Base-by-base conservation (phyloP, 2,888 invertebrate genomes). In the Cryptophagus acutangulus region DNA sequence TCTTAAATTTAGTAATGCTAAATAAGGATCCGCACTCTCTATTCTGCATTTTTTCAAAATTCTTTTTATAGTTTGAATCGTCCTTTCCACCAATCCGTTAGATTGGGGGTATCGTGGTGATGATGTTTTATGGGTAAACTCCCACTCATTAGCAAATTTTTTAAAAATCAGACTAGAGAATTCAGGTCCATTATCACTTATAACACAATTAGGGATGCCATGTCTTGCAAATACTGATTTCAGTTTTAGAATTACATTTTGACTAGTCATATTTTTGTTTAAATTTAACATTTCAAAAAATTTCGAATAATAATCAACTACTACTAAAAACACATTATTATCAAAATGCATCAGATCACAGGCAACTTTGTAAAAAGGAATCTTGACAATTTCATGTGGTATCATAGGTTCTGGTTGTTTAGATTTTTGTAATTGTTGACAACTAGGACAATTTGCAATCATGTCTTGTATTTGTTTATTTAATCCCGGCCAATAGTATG, bases 41-140 rank as follows among this genome's bases (percentile, higher is more conserved):
- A 46, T 12, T 12, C n/a, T 9, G 18, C 45, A 33, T 41, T 51
- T 52, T 18, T 20, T 42, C 10, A 48, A 30, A 29, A 51, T 35
- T 33, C 38, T 47, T 46, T 55, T 54, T 29, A 42, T 50, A 33
- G 38, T 49, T 36, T 45, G 53, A 33, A 46, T 51, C 17, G 47
- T 38, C 36, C 55, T 43, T 35, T 45, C 38, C 1, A 38, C 41
- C 24, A 25, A 20, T 15, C 38, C 45, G 29, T 45, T 45, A 6
- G 45, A 41, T 36, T 45, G 41, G 15, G 45, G 37, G 20, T 45
- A 38, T 12, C 28, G n/a, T 5, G 38, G 41, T 20, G 41, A 30
- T 1, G 39, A 36, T 2, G 17, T 38, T 12, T 38, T 17, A 35
- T 45, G 45, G 18, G 41, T 13, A 33, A 38, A 45, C n/a, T 41